Evolutionary conservation across 1,140 invertebrate genomes (phyloP).

Genomic region (Cydia amplana): DNA sequence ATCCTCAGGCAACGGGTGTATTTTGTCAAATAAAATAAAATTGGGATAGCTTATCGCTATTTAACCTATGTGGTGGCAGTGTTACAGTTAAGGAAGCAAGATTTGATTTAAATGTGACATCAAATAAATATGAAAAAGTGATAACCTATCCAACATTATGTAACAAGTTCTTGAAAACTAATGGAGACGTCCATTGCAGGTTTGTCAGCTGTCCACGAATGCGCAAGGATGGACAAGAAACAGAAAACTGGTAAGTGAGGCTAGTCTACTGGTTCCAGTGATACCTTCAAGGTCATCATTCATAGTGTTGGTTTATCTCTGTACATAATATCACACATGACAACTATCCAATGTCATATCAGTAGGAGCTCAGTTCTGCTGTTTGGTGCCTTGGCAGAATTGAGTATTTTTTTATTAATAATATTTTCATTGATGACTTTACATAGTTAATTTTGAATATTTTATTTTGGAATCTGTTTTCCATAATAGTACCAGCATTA

Average conservation of each 20-base stretch:
- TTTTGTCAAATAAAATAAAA: slow-evolving; percentile 50
- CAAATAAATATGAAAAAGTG: slow-evolving; percentile 53
- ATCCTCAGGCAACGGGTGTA: slow-evolving; percentile 50
- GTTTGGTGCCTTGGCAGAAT: not conserved
- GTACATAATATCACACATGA: slow-evolving; percentile 36
- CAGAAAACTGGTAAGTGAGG: slow-evolving; percentile 86
- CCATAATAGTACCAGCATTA: too few relatives aligned
- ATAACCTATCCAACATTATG: slow-evolving; percentile 77
- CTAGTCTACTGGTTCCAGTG: slow-evolving; percentile 17
- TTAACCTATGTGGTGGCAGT: slow-evolving; percentile 41
- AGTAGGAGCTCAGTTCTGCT: not conserved
- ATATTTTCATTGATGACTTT: not conserved
- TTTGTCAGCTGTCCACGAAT: slow-evolving; percentile 83
- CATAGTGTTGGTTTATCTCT: slow-evolving; percentile 9
- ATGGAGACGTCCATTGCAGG: slow-evolving; percentile 78
- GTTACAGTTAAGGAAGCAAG: slow-evolving; percentile 35
- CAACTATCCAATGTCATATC: slow-evolving; percentile 2
- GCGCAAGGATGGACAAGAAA: slow-evolving; percentile 86
- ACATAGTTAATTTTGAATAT: slow-evolving; percentile 17
- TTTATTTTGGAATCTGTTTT: too few relatives aligned
- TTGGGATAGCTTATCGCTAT: slow-evolving; percentile 38
- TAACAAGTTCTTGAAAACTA: slow-evolving; percentile 72
- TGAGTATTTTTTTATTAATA: not conserved
- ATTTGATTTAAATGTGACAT: slow-evolving; percentile 40
- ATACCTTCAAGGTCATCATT: slow-evolving; percentile 13